phyloP scores from a whole-genome alignment of 2,797 vertebrate genomes.

The Nyctibius grandis region DNA sequence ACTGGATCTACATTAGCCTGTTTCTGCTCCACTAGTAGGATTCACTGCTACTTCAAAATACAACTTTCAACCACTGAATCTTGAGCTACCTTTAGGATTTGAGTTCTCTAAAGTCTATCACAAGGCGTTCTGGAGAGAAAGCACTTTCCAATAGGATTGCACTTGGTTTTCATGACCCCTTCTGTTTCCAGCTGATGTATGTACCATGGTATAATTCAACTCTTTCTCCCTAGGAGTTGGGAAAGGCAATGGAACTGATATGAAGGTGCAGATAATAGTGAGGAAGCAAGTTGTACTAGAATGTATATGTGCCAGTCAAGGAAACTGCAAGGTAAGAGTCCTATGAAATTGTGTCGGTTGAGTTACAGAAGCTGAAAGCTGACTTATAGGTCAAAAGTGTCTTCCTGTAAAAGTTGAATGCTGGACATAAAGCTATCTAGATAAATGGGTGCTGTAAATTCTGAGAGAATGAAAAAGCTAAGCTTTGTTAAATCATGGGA shows the following conservation, averaged over 20 bases:
- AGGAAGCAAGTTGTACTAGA: constrained; percentile 80
- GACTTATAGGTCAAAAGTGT: neutral
- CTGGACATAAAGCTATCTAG: neutral
- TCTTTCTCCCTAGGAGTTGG: constrained; percentile 82
- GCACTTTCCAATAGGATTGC: neutral
- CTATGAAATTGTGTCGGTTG: neutral
- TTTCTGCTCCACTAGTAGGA: neutral
- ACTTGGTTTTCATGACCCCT: neutral
- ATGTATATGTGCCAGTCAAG: constrained; percentile 80
- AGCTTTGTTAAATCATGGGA: neutral
- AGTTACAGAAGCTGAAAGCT: neutral
- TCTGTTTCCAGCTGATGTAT: neutral
- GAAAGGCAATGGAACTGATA: constrained; percentile 85
- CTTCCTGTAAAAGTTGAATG: neutral
- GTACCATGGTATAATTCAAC: neutral
- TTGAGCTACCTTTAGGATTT: neutral
- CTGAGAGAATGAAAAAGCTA: neutral
- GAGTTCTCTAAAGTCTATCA: neutral
- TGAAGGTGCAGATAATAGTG: constrained; percentile 84
- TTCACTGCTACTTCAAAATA: neutral
- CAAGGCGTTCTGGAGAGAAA: neutral
- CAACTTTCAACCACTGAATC: neutral
- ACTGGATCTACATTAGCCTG: neutral
- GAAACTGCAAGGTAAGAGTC: constrained; percentile 84
- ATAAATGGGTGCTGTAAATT: neutral